Evolutionary conservation across 1,140 invertebrate species (phyloP).

Genomic region (Procambarus virginalis): DNA sequence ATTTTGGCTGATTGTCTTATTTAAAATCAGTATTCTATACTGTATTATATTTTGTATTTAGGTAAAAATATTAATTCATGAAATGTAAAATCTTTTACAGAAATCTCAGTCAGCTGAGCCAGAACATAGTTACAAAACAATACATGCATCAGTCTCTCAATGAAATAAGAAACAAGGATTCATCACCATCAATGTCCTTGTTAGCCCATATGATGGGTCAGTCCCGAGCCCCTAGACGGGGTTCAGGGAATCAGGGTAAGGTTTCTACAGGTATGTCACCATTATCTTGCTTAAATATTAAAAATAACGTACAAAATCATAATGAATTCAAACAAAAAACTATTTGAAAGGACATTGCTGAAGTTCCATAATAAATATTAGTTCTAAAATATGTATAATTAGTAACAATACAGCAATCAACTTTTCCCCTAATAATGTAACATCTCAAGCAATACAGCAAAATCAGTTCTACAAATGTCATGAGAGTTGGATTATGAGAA

Average conservation of each 20-base stretch:
- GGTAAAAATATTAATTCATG: too few relatives aligned
- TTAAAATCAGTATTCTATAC: too few relatives aligned
- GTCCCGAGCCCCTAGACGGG: neutral
- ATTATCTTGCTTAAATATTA: neutral
- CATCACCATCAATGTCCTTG: conserved; percentile 1
- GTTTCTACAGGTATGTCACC: neutral
- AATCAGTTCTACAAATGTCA: too few relatives aligned
- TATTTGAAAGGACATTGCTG: neutral
- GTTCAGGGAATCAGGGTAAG: neutral
- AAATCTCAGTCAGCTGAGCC: neutral
- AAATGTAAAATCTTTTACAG: neutral
- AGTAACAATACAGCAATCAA: too few relatives aligned
- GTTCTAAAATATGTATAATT: too few relatives aligned
- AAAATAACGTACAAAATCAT: neutral
- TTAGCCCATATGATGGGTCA: neutral
- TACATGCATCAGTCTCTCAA: conserved; percentile 44
- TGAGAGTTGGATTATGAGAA: too few relatives aligned
- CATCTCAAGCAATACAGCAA: too few relatives aligned
- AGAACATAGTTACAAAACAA: conserved; percentile 52
- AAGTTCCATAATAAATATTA: neutral
- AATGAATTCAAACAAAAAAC: neutral
- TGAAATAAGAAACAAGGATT: conserved; percentile 21
- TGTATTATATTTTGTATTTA: too few relatives aligned
- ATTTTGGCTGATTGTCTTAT: too few relatives aligned
- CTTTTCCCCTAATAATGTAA: too few relatives aligned